Evolutionary conservation across 2,888 invertebrate species (phyloP).

Genomic region (Tricholauxania praeusta): DNA sequence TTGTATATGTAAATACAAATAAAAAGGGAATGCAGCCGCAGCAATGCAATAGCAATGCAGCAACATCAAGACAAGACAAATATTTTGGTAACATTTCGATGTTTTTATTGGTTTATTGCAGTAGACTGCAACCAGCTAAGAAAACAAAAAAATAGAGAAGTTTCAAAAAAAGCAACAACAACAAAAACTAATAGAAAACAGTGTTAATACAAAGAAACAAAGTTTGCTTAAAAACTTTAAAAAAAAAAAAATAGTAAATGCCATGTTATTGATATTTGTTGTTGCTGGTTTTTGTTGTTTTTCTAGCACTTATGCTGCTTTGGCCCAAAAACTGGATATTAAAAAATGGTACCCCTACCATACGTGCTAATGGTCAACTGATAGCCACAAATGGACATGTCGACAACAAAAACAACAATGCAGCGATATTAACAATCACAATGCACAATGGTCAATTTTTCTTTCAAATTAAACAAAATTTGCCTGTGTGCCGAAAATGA

Average conservation of each 20-base stretch:
- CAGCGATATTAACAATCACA: no score
- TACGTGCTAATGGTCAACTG: slow-evolving; percentile 1
- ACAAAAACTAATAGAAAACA: not conserved
- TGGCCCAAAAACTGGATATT: not conserved
- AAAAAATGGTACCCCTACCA: no score
- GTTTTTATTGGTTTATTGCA: slow-evolving; percentile 44
- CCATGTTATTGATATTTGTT: not conserved
- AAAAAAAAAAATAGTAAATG: slow-evolving; percentile 27
- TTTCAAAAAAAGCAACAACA: not conserved
- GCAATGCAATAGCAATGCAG: no score
- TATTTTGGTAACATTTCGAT: slow-evolving; percentile 28
- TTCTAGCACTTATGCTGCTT: no score
- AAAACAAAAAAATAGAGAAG: slow-evolving; percentile 20
- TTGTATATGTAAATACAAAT: no score
- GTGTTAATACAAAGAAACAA: not conserved
- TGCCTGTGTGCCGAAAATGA: no score
- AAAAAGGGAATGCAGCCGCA: no score
- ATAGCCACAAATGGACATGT: slow-evolving; percentile 19
- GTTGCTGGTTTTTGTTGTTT: not conserved
- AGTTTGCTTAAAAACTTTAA: slow-evolving; percentile 10
- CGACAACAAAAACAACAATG: not conserved
- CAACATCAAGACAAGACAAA: slow-evolving; percentile 42
- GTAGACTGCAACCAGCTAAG: slow-evolving; percentile 37
- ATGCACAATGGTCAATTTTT: no score
- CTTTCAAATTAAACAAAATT: no score